phyloP scores from a whole-genome alignment of 2,113 vertebrate species.

The Mesocricetus auratus region DNA sequence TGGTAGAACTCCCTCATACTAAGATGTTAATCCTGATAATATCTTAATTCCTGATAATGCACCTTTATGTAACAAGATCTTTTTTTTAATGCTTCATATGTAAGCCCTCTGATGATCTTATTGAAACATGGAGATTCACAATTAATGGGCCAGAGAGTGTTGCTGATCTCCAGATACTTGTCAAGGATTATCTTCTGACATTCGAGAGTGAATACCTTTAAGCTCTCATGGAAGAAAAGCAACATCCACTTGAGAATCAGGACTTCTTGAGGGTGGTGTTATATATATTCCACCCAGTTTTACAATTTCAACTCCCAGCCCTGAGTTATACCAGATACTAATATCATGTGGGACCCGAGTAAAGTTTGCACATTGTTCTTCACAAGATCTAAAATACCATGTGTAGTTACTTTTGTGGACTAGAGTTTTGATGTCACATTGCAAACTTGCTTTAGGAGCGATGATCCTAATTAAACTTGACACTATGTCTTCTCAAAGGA shows the following conservation, averaged over 20 bases:
- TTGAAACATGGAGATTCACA: slow-evolving; percentile 47
- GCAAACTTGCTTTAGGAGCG: background rate
- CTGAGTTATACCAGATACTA: background rate
- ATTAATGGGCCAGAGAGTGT: slow-evolving; percentile 20
- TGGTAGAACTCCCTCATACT: slow-evolving; percentile 41
- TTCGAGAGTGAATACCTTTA: slow-evolving; percentile 44
- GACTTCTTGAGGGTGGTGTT: background rate
- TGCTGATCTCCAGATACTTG: background rate
- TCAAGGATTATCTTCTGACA: slow-evolving; percentile 56
- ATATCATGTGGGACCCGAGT: background rate
- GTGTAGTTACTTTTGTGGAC: background rate
- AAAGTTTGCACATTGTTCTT: background rate
- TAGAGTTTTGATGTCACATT: background rate
- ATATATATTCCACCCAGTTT: background rate
- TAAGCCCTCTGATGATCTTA: slow-evolving; percentile 22
- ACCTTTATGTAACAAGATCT: slow-evolving; percentile 55
- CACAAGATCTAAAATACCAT: background rate
- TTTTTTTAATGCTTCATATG: slow-evolving; percentile 54
- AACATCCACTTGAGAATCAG: background rate
- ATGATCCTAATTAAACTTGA: slow-evolving; percentile 3
- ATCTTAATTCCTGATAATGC: slow-evolving; percentile 76
- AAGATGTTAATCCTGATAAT: slow-evolving; percentile 77
- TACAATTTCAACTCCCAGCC: background rate
- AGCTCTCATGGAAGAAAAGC: background rate
- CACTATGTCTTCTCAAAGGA: background rate